A percentile compares a stretch with the other conserved stretches of the same genome.
phyloP scores from a whole-genome alignment of 2,113 vertebrate genomes.

The Platysternon megacephalum region DNA sequence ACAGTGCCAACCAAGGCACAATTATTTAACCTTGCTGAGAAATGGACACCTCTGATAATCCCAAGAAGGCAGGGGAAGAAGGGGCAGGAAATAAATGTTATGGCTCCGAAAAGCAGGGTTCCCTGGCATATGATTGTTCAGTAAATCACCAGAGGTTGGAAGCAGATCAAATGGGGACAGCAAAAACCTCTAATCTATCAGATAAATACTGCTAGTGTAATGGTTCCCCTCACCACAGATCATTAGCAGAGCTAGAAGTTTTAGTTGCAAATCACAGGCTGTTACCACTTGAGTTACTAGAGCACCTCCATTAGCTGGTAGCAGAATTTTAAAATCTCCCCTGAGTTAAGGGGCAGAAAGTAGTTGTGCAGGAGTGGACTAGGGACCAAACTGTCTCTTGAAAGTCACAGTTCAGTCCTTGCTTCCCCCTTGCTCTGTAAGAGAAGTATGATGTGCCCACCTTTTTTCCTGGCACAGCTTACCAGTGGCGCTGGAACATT shows the following conservation, averaged over 20 bases:
- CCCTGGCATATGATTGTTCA: neutral
- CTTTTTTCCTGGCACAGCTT: neutral
- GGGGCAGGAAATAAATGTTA: neutral
- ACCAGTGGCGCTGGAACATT: no score
- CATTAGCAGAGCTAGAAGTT: neutral
- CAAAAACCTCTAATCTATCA: neutral
- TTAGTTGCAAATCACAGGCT: neutral
- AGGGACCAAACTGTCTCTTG: neutral
- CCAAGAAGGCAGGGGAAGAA: neutral
- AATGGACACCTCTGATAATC: neutral
- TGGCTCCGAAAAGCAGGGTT: neutral
- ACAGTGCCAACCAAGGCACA: neutral
- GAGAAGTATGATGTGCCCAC: neutral
- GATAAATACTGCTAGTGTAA: neutral
- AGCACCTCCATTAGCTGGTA: neutral
- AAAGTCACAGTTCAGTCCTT: neutral
- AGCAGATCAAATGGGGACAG: neutral
- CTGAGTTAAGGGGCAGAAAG: neutral
- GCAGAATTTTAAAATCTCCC: neutral
- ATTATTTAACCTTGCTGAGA: neutral
- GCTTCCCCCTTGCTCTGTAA: neutral
- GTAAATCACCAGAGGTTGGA: neutral
- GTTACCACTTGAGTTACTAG: neutral
- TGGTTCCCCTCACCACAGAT: neutral
- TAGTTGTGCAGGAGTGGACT: neutral